Percentiles rank a stretch among this genome's conserved stretches.
These are phyloP conservation scores for Clepsis dumicolana DNA, from an alignment of 2,888 invertebrate species.

Conservation along the genomic window DNA sequence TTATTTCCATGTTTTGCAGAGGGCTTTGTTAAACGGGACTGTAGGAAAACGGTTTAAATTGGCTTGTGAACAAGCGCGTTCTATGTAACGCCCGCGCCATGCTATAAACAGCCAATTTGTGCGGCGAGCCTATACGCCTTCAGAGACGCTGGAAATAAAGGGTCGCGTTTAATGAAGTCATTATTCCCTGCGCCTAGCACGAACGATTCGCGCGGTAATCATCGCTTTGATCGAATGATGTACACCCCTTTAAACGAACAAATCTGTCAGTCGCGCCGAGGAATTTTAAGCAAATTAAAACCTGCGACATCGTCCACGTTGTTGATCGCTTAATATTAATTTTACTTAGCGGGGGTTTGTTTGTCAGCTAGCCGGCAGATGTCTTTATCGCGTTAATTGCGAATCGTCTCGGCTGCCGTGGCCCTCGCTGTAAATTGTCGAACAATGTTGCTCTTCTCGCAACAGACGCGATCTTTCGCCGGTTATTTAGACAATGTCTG, in stretches of 20 bases:
- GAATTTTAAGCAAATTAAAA: conserved; percentile 55
- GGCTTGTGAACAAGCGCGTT: conserved; percentile 65
- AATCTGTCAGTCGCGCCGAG: conserved; percentile 54
- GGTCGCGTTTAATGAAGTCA: conserved; percentile 69
- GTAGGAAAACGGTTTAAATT: conserved; percentile 69
- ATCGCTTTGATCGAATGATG: conserved; percentile 62
- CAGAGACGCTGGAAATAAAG: conserved; percentile 64
- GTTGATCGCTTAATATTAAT: conserved; percentile 65
- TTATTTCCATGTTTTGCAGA: conserved; percentile 73
- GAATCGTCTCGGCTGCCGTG: conserved; percentile 55
- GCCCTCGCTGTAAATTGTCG: conserved; percentile 60
- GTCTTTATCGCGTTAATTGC: conserved; percentile 72
- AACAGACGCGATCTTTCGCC: conserved; percentile 15
- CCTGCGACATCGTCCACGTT: conserved; percentile 51
- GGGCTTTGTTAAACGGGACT: conserved; percentile 63
- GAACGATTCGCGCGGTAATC: conserved; percentile 50
- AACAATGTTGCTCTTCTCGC: conserved; percentile 55
- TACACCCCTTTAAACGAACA: conserved; percentile 55
- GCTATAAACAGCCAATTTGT: conserved; percentile 76
- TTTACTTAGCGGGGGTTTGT: conserved; percentile 65
- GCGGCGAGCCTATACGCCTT: conserved; percentile 61
- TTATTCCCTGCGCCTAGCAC: conserved; percentile 60
- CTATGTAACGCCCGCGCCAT: conserved; percentile 60
- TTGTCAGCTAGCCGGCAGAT: conserved; percentile 61
- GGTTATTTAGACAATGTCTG: conserved; percentile 27